Conservation (phyloP, 2,888 invertebrate species). For the Orthonychiurus folsomi region DNA sequence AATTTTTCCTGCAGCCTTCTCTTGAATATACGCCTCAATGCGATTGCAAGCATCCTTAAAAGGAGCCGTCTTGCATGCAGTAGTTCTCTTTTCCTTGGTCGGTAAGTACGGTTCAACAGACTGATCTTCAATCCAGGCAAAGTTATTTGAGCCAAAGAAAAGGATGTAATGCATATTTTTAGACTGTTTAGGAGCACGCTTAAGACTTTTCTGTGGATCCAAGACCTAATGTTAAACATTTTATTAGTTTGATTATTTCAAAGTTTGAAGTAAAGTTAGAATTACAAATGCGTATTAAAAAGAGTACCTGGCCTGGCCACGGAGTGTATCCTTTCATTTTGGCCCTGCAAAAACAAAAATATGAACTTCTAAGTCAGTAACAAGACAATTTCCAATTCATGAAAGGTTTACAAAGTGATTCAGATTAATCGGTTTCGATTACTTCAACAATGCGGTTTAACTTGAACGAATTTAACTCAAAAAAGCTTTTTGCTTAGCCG, state of each 20-base stretch:
- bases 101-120: constrained; percentile 65
- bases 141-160: constrained; percentile 91
- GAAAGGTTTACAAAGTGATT: too few relatives aligned
- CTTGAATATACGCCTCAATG: constrained; percentile 55
- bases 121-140: constrained; percentile 78
- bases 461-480: too few relatives aligned
- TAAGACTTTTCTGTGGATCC: constrained; percentile 45
- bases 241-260: too few relatives aligned
- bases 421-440: neutral
- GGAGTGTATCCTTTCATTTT: constrained; percentile 96
- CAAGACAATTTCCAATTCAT: neutral
- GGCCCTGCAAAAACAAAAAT: constrained; percentile 63
- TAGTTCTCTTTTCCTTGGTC: neutral
- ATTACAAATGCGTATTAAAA: too few relatives aligned
- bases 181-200: too few relatives aligned
- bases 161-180: constrained; percentile 74
- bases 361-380: constrained; percentile 14
- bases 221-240: neutral
- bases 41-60: constrained; percentile 72
- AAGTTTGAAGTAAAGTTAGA: too few relatives aligned
- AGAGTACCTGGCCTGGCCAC: constrained; percentile 96
- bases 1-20: constrained; percentile 30
- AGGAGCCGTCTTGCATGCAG: constrained; percentile 47
- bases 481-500: too few relatives aligned
- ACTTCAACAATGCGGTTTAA: neutral